Evolutionary conservation across 1,140 invertebrate species (phyloP).

Genomic region (Papilio aristodemus): DNA sequence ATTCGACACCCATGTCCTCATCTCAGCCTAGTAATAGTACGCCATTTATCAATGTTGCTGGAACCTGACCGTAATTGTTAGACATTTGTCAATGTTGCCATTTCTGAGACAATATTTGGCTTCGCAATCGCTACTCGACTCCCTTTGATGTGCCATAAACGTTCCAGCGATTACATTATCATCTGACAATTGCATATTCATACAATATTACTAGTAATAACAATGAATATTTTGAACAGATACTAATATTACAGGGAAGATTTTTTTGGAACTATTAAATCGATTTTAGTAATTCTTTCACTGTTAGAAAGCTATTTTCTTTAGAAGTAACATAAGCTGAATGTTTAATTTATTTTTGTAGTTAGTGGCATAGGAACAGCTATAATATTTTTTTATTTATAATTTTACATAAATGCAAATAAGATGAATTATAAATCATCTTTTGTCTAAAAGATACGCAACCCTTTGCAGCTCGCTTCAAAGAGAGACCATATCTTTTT

Average conservation of each 20-base stretch:
- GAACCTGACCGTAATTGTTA: conserved; percentile 20
- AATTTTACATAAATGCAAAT: no score
- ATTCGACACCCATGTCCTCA: background rate
- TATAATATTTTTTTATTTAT: no score
- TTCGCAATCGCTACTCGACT: conserved; percentile 13
- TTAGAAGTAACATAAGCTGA: no score
- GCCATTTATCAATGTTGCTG: conserved; percentile 3
- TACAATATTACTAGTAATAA: background rate
- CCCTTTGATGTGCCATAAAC: conserved; percentile 21
- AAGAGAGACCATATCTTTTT: conserved; percentile 2
- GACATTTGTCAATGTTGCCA: conserved; percentile 21
- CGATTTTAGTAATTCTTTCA: no score
- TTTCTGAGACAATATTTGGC: conserved; percentile 20
- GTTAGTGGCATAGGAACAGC: no score
- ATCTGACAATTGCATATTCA: background rate
- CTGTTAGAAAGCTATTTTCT: no score
- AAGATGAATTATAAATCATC: background rate
- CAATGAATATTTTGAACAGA: background rate
- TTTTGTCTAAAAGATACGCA: conserved; percentile 4
- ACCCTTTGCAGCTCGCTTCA: conserved; percentile 7
- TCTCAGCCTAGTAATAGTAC: background rate
- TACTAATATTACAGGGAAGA: background rate
- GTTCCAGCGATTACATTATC: background rate
- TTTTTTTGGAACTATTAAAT: background rate
- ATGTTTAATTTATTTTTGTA: no score